A percentile compares a stretch with the other conserved stretches of the same genome.
These are phyloP conservation scores for Dasypus novemcinctus DNA, from an alignment of 2,113 vertebrate genomes.

Conservation along the genomic window DNA sequence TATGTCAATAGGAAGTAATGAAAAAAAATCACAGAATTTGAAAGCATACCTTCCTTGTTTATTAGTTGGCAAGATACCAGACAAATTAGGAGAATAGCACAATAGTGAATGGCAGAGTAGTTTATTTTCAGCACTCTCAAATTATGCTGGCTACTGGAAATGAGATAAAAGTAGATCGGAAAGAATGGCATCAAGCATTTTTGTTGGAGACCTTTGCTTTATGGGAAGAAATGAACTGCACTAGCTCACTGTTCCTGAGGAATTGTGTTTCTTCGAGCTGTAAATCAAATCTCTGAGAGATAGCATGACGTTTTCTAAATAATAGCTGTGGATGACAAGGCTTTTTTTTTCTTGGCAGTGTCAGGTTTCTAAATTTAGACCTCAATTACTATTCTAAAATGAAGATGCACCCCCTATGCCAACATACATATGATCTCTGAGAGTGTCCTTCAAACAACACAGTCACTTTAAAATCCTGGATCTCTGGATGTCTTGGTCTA, in stretches of 20 bases:
- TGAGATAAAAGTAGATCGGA: conserved; percentile 78
- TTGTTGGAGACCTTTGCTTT: conserved; percentile 83
- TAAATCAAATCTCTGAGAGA: conserved; percentile 82
- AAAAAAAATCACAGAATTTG: conserved; percentile 80
- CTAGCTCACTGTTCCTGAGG: conserved; percentile 70
- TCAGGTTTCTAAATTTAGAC: conserved; percentile 79
- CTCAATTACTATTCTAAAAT: conserved; percentile 80
- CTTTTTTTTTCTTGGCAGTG: conserved; percentile 35
- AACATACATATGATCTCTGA: conserved; percentile 1
- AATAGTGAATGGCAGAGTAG: conserved; percentile 67
- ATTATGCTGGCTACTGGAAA: conserved; percentile 81
- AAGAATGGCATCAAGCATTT: conserved; percentile 75
- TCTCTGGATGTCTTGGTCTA: conserved; percentile 29
- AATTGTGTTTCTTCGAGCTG: conserved; percentile 80
- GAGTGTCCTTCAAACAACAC: conserved; percentile 40
- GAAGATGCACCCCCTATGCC: conserved; percentile 53
- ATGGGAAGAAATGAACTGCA: conserved; percentile 78
- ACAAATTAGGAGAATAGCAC: conserved; percentile 77
- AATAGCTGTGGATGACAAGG: conserved; percentile 72
- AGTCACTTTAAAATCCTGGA: conserved; percentile 69
- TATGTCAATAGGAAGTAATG: conserved; percentile 79
- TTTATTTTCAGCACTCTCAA: conserved; percentile 79
- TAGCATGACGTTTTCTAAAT: conserved; percentile 76
- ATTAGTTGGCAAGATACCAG: conserved; percentile 78
- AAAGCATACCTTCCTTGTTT: conserved; percentile 74